These are phyloP conservation scores for Drosophila conformis DNA, from an alignment of 2,888 invertebrate species.

Conservation along the genomic window DNA sequence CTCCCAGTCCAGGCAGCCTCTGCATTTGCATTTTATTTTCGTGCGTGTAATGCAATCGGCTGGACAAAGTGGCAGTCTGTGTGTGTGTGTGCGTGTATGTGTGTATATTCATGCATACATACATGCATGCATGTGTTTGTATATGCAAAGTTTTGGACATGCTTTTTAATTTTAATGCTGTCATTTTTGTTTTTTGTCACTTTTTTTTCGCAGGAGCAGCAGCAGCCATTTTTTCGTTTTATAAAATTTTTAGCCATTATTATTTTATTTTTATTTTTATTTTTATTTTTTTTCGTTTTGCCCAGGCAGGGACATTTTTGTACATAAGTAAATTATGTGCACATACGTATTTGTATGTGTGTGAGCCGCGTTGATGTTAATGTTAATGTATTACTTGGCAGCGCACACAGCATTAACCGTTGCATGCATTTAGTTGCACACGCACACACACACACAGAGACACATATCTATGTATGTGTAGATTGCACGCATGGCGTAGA, in stretches of 20 bases:
- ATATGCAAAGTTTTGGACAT: slow-evolving; percentile 49
- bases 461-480: neutral
- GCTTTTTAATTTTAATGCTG: slow-evolving; percentile 41
- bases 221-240: slow-evolving; percentile 9
- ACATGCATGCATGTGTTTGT: neutral
- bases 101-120: neutral
- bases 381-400: slow-evolving; percentile 52
- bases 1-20: neutral
- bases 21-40: slow-evolving; percentile 79
- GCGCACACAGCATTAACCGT: slow-evolving; percentile 33
- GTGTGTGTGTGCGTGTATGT: neutral
- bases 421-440: slow-evolving; percentile 38
- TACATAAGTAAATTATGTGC: slow-evolving; percentile 4
- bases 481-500: slow-evolving; percentile 7
- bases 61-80: slow-evolving; percentile 23
- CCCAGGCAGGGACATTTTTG: slow-evolving; percentile 10
- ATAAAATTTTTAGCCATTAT: slow-evolving; percentile 5
- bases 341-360: neutral
- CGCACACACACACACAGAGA: neutral
- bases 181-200: slow-evolving; percentile 23
- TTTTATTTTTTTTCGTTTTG: slow-evolving; percentile 20
- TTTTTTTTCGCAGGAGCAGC: neutral
- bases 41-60: slow-evolving; percentile 72
- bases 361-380: slow-evolving; percentile 23
- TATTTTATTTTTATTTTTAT: slow-evolving; percentile 14